These are phyloP conservation scores for Melipona quadrifasciata DNA, from an alignment of 1,140 invertebrate species.

Conservation along the genomic window DNA sequence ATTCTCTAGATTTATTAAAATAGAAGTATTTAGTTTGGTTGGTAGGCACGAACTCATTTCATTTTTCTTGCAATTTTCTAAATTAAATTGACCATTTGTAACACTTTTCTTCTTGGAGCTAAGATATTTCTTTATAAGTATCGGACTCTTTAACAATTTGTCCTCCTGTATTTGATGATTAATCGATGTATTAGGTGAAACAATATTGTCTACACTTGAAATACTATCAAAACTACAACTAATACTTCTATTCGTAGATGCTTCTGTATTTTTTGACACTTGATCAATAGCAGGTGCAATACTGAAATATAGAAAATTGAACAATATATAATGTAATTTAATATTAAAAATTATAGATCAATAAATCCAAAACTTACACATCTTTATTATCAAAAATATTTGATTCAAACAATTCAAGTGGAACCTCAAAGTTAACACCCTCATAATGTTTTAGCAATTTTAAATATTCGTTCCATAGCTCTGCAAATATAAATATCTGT, in stretches of 20 bases:
- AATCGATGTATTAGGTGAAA: background rate
- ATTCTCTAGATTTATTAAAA: background rate
- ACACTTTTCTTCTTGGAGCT: conserved; percentile 1
- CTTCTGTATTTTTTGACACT: background rate
- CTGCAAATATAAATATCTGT: conserved; percentile 56
- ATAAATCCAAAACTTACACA: conserved; percentile 43
- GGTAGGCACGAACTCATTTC: background rate
- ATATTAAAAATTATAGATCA: conserved; percentile 11
- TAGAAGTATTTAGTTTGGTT: background rate
- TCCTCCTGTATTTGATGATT: background rate
- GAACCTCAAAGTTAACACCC: conserved; percentile 25
- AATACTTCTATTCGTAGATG: conserved; percentile 5
- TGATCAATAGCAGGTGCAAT: background rate
- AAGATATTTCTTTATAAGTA: conserved; percentile 20
- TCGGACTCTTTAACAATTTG: conserved; percentile 50
- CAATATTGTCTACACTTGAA: conserved; percentile 30
- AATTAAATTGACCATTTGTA: background rate
- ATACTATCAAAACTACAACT: conserved; percentile 35
- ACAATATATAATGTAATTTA: background rate
- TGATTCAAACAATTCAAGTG: conserved; percentile 13
- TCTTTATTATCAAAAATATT: conserved; percentile 34
- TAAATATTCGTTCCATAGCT: conserved; percentile 67
- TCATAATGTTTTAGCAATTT: conserved; percentile 47
- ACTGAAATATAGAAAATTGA: conserved; percentile 30
- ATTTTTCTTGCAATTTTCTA: conserved; percentile 32